Evolutionary conservation across 2,888 invertebrate species (phyloP).

Genomic region (Deilephila elpenor): DNA sequence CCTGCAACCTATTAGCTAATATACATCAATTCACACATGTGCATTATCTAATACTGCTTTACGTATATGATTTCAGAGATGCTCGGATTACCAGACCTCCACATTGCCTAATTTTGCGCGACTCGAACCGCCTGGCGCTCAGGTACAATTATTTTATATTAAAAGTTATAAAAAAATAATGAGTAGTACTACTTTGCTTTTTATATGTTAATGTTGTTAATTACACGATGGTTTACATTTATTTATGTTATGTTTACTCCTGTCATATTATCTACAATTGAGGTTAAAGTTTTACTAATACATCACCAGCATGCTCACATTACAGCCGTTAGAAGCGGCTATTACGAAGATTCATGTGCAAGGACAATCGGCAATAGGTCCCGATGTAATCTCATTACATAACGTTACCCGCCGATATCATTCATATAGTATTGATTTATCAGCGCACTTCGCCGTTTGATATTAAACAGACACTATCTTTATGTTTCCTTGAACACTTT

Average conservation of each 20-base stretch:
- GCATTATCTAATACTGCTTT: not conserved
- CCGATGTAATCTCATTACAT: slow-evolving; percentile 6
- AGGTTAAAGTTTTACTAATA: too few species aligned
- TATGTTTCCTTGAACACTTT: slow-evolving; percentile 8
- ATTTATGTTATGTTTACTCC: too few species aligned
- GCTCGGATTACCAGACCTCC: slow-evolving; percentile 95
- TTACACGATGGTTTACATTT: too few species aligned
- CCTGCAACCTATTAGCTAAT: not conserved
- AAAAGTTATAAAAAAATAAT: too few species aligned
- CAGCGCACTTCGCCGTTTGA: slow-evolving; percentile 25
- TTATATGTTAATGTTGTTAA: too few species aligned
- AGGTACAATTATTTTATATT: slow-evolving; percentile 79
- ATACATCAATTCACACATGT: slow-evolving; percentile 5
- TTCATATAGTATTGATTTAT: slow-evolving; percentile 21
- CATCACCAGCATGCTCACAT: too few species aligned
- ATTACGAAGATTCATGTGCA: not conserved
- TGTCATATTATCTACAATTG: too few species aligned
- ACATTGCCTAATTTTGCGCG: slow-evolving; percentile 95
- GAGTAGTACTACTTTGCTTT: too few species aligned
- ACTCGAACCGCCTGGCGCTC: slow-evolving; percentile 96
- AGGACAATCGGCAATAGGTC: not conserved
- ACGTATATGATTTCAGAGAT: slow-evolving; percentile 89
- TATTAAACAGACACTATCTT: not conserved
- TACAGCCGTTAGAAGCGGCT: too few species aligned
- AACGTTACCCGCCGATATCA: slow-evolving; percentile 1